A percentile compares a stretch with the other conserved stretches of the same genome.
Evolutionary conservation across 2,888 invertebrate species (phyloP).

Genomic region (Chloromyia formosa): DNA sequence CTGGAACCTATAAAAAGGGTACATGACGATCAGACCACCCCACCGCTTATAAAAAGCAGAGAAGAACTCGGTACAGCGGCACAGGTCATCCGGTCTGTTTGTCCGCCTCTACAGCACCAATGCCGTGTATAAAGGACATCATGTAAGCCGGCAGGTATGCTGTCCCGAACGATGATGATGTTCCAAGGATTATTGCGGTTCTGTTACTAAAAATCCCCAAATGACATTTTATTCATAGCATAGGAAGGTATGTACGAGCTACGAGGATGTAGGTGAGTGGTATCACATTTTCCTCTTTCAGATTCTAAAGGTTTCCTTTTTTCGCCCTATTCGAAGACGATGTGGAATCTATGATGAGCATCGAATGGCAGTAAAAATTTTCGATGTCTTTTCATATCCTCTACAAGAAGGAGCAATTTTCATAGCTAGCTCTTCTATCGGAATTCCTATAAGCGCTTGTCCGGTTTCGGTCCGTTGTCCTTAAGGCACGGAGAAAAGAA

Average conservation of each 20-base stretch:
- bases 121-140: too few species aligned
- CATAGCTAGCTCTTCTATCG: neutral
- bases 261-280: too few species aligned
- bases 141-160: neutral
- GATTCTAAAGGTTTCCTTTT: neutral
- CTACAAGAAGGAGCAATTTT: neutral
- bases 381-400: neutral
- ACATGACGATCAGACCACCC: too few species aligned
- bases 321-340: neutral
- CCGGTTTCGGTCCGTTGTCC: neutral
- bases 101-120: too few species aligned
- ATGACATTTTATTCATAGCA: slow-evolving; percentile 27
- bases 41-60: slow-evolving; percentile 2
- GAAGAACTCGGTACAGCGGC: slow-evolving; percentile 5
- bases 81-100: neutral
- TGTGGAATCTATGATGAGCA: neutral
- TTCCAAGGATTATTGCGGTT: slow-evolving; percentile 10
- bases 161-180: neutral
- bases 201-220: slow-evolving; percentile 8
- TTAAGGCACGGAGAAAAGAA: neutral
- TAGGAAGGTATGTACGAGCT: neutral
- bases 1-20: neutral
- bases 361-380: neutral
- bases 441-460: neutral
- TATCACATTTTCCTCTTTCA: too few species aligned